A percentile compares a stretch with the other conserved stretches of the same genome.
phyloP scores from a whole-genome alignment of 2,888 invertebrate species.

The Parapristionchus giblindavisi region DNA sequence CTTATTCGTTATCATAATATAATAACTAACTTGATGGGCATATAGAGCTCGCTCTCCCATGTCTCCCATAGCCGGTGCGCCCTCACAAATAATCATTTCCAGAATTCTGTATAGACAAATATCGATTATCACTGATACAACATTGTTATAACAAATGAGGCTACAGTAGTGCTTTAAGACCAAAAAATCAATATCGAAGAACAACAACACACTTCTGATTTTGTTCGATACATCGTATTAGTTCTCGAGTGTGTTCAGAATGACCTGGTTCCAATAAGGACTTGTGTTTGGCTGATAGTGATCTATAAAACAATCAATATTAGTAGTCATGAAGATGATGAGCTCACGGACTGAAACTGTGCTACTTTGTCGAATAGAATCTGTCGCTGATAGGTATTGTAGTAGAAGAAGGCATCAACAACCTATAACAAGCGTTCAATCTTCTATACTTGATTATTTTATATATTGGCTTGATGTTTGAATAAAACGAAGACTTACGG shows the following conservation, averaged over 20 bases:
- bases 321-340: not conserved
- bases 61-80: not conserved
- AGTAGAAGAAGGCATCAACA: constrained; percentile 29
- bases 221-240: constrained; percentile 19
- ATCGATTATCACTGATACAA: too few species aligned
- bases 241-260: constrained; percentile 32
- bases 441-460: too few species aligned
- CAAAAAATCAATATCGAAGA: too few species aligned
- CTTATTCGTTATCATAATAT: not conserved
- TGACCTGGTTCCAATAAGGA: constrained; percentile 14
- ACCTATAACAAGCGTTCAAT: too few species aligned
- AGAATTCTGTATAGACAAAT: constrained; percentile 1
- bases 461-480: too few species aligned
- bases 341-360: constrained; percentile 25
- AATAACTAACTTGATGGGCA: constrained; percentile 5
- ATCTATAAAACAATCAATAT: not conserved
- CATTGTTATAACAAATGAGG: too few species aligned
- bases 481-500: too few species aligned
- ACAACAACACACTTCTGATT: constrained; percentile 29
- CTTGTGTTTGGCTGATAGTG: constrained; percentile 20
- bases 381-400: constrained; percentile 17
- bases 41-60: constrained; percentile 11
- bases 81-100: constrained; percentile 31
- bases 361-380: constrained; percentile 20
- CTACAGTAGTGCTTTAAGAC: too few species aligned